Conservation (phyloP, 2,888 invertebrate species). For the Disparrhopalites patrizii region DNA sequence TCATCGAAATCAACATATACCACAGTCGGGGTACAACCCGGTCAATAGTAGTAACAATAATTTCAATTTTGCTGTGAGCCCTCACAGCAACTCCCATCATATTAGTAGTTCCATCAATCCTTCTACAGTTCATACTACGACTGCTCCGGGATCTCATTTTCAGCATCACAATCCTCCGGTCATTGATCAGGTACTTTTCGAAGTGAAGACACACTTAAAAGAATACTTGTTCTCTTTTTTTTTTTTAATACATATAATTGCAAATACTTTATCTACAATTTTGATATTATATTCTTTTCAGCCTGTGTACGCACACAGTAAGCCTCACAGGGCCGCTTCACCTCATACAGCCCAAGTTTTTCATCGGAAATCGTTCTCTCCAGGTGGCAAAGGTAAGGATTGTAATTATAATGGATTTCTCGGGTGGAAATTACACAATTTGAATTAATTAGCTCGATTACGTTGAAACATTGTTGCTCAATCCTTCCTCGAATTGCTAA, state of each 20-base stretch:
- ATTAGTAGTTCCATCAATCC: too few relatives aligned
- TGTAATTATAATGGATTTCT: too few relatives aligned
- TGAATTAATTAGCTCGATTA: background rate
- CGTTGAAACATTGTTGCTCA: too few relatives aligned
- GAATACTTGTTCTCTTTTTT: background rate
- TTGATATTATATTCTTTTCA: constrained; percentile 1
- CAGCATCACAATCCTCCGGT: constrained; percentile 21
- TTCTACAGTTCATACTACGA: too few relatives aligned
- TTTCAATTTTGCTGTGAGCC: too few relatives aligned
- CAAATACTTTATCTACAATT: background rate
- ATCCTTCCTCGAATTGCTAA: too few relatives aligned
- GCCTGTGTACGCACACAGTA: constrained; percentile 1
- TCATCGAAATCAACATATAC: too few relatives aligned
- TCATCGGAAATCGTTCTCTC: constrained; percentile 16
- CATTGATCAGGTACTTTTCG: constrained; percentile 13
- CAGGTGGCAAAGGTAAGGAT: constrained; percentile 33
- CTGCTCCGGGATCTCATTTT: constrained; percentile 28
- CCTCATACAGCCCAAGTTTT: background rate
- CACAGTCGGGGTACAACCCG: too few relatives aligned
- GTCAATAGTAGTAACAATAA: too few relatives aligned
- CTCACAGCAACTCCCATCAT: too few relatives aligned
- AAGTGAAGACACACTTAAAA: background rate
- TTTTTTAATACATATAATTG: background rate
- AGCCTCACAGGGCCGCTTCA: constrained; percentile 13
- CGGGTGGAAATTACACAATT: too few relatives aligned